Base-by-base conservation (phyloP, 2,113 vertebrate species). In the Anguilla rostrata region DNA sequence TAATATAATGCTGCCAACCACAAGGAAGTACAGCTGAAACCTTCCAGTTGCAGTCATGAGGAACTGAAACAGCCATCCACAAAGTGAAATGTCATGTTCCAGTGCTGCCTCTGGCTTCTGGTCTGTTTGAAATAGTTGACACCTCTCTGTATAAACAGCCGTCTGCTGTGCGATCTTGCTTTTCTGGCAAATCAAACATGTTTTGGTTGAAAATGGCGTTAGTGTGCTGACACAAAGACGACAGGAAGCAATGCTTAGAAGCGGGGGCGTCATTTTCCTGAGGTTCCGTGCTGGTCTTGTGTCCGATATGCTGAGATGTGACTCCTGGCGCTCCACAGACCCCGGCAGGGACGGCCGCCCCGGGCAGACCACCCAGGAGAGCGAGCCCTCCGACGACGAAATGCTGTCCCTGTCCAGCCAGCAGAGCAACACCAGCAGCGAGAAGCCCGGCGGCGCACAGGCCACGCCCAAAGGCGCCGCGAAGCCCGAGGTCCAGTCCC, bases 381-480 rank as follows among this genome's bases (percentile, higher is more conserved):
- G 98, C 14, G 98, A 99, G 87, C 97, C 97, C n/a, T 99, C 98
- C 0, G 98, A 99, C 0, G 98, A 99, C 18, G 98, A 99, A 93
- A 98, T 99, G 93, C 96, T 99, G 88, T 98, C 98, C 15, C 96
- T 99, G 85, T 98, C 98, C 85, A 98, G 97, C 91, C 98, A 99
- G 88, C 96, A 97, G 84, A 97, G 97, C 91, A 96, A 92, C 22
- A 92, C 96, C 88, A 97, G 95, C 0, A 93, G 93, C 0, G 97
- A 97, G 88, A 96, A 93, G 81, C 79, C 84, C 81, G 82, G 85
- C 66, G 86, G 39, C 9, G 91, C 92, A 78, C 96, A 95, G 0
- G 94, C 93, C 82, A 91, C 93, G 29, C 94, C 92, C 86, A 96
- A 91, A 91, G 92, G 94, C 88, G 93, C 89, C 95, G 95, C 89